phyloP scores from a whole-genome alignment of 2,888 invertebrate genomes.

The Plagodis pulveraria region DNA sequence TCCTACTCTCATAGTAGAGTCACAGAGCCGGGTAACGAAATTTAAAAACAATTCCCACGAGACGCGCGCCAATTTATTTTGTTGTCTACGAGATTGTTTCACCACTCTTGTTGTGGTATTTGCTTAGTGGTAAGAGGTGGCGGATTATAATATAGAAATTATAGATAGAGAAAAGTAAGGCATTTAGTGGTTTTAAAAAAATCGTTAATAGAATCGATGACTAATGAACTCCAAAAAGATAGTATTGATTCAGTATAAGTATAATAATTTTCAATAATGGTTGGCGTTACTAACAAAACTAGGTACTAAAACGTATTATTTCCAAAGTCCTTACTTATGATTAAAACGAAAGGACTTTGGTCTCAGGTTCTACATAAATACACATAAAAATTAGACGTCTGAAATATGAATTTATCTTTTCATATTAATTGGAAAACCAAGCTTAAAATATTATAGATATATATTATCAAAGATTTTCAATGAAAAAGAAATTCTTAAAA shows the following conservation, averaged over 20 bases:
- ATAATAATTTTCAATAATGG: too few relatives aligned
- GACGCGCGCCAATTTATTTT: constrained; percentile 64
- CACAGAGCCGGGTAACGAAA: constrained; percentile 65
- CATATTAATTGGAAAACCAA: too few relatives aligned
- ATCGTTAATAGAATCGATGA: background rate
- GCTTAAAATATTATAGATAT: too few relatives aligned
- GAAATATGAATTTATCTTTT: too few relatives aligned
- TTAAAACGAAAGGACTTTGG: too few relatives aligned
- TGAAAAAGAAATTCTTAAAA: background rate
- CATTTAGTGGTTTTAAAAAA: background rate
- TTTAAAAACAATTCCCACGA: constrained; percentile 76
- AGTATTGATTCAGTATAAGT: too few relatives aligned
- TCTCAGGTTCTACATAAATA: too few relatives aligned
- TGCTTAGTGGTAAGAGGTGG: constrained; percentile 14
- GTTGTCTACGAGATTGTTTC: constrained; percentile 66
- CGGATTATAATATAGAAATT: constrained; percentile 1
- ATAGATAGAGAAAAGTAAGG: background rate
- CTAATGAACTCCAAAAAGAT: too few relatives aligned
- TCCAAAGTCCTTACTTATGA: too few relatives aligned
- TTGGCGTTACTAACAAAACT: too few relatives aligned
- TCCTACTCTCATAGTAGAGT: constrained; percentile 43
- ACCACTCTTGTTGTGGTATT: constrained; percentile 27
- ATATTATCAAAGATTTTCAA: background rate
- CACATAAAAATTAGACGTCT: too few relatives aligned
- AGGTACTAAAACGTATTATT: too few relatives aligned